Evolutionary conservation across 1,140 invertebrate species (phyloP), one percentile per base, ranked within the genome.

Genomic region (Hylaeus anthracinus): DNA sequence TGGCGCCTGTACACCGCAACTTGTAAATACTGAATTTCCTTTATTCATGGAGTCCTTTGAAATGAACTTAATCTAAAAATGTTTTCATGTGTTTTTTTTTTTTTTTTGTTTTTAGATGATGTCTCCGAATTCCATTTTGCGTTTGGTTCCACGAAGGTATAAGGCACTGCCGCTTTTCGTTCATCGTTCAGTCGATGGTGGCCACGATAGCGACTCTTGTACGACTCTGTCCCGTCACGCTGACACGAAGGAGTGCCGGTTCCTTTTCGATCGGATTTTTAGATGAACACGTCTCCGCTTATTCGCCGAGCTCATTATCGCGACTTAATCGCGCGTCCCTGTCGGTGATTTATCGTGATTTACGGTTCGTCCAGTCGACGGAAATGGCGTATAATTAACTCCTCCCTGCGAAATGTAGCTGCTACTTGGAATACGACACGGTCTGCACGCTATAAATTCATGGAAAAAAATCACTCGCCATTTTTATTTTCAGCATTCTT

Each of bases 321-420:
- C 61, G 37, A 43, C 9, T 58, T 26, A 37, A 48, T 48, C 73
- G 15, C 8, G 51, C 0, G 5, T 48, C 4, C n/a, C 51, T 1
- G 41, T 9, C 10, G 3, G 1, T 60, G 65, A 70, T 77, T 70
- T 67, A 48, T 39, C 14, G 9, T 9, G 5, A 3, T 6, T 10
- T n/a, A 15, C 26, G 2, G 26, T 56, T 58, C 26, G 39, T n/a
- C 1, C 37, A 6, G 1, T 4, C 26, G 26, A 26, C 26, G 26
- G 26, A 26, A 26, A 12, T 14, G 9, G n/a, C n/a, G 58, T 14
- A 37, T 72, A 72, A 72, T 72, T 67, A 26, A 67, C 65, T 48
- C 43, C 15, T 58, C 15, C 63, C 39, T 9, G 56, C 48, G 58
- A 48, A 48, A 48, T 14, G 6, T 51, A 3, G 12, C 37, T 12